Evolutionary conservation across 2,113 vertebrate species (phyloP).

Genomic region (Xiphophorus hellerii): DNA sequence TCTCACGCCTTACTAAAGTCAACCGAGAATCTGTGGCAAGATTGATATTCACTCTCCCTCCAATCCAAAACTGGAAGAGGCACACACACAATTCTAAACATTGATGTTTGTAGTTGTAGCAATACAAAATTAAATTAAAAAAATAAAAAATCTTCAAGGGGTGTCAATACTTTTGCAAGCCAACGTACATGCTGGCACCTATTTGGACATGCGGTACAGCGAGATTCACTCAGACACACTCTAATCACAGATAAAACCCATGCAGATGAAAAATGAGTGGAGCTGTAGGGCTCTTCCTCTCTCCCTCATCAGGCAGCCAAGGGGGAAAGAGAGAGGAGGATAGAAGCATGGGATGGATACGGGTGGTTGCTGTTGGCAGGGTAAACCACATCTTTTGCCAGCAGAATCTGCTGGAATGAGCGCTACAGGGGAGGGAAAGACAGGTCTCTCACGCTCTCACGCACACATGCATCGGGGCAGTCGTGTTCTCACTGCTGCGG

Average conservation of each 20-base stretch:
- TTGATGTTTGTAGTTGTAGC: not conserved
- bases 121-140: not conserved
- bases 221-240: slow-evolving; percentile 26
- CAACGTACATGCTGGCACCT: not conserved
- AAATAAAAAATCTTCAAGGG: not conserved
- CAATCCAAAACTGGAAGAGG: not conserved
- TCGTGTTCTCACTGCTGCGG: slow-evolving; percentile 62
- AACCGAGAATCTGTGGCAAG: too few relatives aligned
- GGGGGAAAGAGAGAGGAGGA: slow-evolving; percentile 19
- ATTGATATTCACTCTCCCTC: not conserved
- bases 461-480: slow-evolving; percentile 28
- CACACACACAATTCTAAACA: not conserved
- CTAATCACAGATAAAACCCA: slow-evolving; percentile 43
- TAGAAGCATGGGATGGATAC: slow-evolving; percentile 43
- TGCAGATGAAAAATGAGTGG: slow-evolving; percentile 34
- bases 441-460: slow-evolving; percentile 15
- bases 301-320: slow-evolving; percentile 38
- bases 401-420: slow-evolving; percentile 74
- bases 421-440: slow-evolving; percentile 40
- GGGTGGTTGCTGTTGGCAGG: slow-evolving; percentile 60
- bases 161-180: not conserved
- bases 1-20: too few relatives aligned
- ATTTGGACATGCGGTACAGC: slow-evolving; percentile 4
- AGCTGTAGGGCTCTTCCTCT: slow-evolving; percentile 38
- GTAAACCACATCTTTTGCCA: slow-evolving; percentile 62